Conservation (phyloP, 1,140 invertebrate genomes). For the Marisa cornuarietis region DNA sequence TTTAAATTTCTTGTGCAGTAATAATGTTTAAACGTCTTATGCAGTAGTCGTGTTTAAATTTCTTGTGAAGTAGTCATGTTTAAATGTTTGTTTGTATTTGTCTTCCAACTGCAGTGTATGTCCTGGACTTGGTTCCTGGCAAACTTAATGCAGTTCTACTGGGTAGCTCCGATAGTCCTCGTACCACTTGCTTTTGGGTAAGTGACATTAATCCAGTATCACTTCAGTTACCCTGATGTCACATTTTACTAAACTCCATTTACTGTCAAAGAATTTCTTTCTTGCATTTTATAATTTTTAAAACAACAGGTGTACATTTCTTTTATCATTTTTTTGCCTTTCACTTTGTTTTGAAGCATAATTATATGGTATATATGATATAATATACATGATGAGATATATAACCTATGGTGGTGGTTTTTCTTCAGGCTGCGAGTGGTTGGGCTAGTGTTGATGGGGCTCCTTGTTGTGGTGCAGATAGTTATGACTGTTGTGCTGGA, state of each 20-base stretch:
- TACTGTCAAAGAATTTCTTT: no score
- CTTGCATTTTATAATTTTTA: no score
- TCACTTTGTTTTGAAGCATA: background rate
- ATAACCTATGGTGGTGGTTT: background rate
- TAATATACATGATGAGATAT: background rate
- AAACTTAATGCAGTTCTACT: constrained; percentile 81
- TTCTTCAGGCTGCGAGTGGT: background rate
- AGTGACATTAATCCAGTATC: background rate
- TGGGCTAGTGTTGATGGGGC: constrained; percentile 4
- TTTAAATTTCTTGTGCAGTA: no score
- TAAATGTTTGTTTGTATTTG: background rate
- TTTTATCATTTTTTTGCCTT: background rate
- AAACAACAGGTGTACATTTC: no score
- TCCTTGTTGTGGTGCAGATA: background rate
- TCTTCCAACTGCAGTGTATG: constrained; percentile 72
- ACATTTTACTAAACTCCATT: no score
- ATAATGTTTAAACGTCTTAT: no score
- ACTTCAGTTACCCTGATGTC: no score
- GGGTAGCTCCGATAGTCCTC: constrained; percentile 72
- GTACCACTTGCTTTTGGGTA: constrained; percentile 34
- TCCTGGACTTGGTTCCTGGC: constrained; percentile 79
- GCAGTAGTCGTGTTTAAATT: no score
- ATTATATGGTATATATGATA: background rate
- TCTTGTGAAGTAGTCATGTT: no score
- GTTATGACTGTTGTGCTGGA: background rate